Conservation (phyloP, 1,140 invertebrate genomes). For the Drosophila nikananu region DNA sequence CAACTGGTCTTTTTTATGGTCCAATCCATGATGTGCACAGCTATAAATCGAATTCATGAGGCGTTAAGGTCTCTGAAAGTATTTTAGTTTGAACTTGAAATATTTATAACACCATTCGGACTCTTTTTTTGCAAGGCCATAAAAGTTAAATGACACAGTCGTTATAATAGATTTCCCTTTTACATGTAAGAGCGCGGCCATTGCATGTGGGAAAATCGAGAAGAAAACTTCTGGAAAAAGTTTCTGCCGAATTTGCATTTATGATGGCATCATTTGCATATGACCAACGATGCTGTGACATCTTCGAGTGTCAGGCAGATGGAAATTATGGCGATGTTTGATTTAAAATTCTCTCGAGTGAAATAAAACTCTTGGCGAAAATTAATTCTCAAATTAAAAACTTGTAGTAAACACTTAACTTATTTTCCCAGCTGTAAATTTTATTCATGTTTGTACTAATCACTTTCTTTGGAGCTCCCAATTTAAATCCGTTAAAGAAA, state of each 20-base stretch:
- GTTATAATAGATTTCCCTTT: conserved; percentile 42
- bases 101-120: conserved; percentile 34
- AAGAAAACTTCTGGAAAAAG: conserved; percentile 47
- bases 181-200: conserved; percentile 17
- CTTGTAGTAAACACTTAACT: neutral
- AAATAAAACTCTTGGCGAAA: neutral
- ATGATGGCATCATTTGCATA: conserved; percentile 68
- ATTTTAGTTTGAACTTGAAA: conserved; percentile 78
- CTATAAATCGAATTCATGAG: conserved; percentile 72
- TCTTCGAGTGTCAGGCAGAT: conserved; percentile 19
- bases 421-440: neutral
- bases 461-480: conserved; percentile 7
- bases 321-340: conserved; percentile 18
- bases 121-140: conserved; percentile 19
- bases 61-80: conserved; percentile 70
- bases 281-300: conserved; percentile 20
- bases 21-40: conserved; percentile 39
- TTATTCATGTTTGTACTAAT: no score
- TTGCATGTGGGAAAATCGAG: conserved; percentile 43
- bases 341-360: neutral
- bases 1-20: conserved; percentile 27
- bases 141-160: conserved; percentile 49
- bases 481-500: conserved; percentile 7
- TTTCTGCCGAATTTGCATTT: conserved; percentile 64
- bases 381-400: neutral